Evolutionary conservation across 2,113 vertebrate genomes (phyloP).

Genomic region (Hymenochirus boettgeri): DNA sequence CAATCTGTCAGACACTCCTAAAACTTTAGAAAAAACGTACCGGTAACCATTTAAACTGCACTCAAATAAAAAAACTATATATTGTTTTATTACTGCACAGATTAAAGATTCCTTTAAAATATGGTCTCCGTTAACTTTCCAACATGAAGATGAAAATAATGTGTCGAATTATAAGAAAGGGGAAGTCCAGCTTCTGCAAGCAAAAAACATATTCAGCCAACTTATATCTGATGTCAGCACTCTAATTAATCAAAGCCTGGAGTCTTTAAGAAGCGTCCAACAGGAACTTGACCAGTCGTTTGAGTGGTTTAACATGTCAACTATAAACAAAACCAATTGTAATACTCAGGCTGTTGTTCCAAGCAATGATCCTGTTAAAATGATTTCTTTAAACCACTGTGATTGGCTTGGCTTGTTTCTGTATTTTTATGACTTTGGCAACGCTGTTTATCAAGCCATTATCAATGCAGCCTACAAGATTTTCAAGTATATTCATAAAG

Average conservation of each 20-base stretch:
- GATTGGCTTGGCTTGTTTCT: conserved; percentile 70
- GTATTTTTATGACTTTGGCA: conserved; percentile 74
- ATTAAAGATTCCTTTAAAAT: conserved; percentile 72
- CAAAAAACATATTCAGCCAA: conserved; percentile 70
- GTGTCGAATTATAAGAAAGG: conserved; percentile 51
- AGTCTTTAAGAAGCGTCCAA: conserved; percentile 70
- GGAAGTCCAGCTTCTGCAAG: conserved; percentile 61
- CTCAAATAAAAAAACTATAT: no score
- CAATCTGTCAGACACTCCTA: no score
- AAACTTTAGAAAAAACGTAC: no score
- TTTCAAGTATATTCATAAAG: not conserved
- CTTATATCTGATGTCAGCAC: conserved; percentile 57
- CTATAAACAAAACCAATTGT: conserved; percentile 46
- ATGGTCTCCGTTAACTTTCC: conserved; percentile 62
- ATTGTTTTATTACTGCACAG: conserved; percentile 48
- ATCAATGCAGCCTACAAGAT: conserved; percentile 61
- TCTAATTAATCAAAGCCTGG: conserved; percentile 67
- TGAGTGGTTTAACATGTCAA: conserved; percentile 67
- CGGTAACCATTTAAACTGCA: no score
- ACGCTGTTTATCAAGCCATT: conserved; percentile 70
- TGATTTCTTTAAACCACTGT: conserved; percentile 61
- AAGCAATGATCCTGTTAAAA: conserved; percentile 47
- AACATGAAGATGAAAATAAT: conserved; percentile 50
- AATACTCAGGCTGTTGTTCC: conserved; percentile 47
- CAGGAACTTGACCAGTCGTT: conserved; percentile 71